Base-by-base conservation (phyloP, 2,113 vertebrate genomes). In the Lathamus discolor region DNA sequence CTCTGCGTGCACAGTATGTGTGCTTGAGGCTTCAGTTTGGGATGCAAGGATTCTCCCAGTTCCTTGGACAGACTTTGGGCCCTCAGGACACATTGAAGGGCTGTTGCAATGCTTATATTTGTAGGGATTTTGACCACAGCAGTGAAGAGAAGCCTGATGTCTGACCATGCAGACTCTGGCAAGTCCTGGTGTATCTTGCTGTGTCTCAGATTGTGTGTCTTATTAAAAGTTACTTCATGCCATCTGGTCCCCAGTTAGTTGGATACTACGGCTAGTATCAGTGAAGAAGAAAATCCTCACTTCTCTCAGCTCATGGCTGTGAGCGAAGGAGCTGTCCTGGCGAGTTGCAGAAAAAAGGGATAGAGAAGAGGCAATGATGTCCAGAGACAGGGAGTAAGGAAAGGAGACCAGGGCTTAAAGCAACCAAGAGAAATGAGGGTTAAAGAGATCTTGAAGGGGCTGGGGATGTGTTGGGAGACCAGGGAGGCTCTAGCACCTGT, bases 1-100 rank as follows among this genome's bases (percentile, higher is more conserved):
- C 55, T 29, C 41, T n/a, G 22, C 0, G 0, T 37, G 28, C 29
- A 9, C n/a, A 73, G 10, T 8, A 3, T 28, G 11, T 1, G 1
- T 59, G 48, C n/a, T 6, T 2, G 31, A 66, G 25, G 28, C 64
- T 79, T 72, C 72, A 20, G 23, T n/a, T 83, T 48, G 52, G 57
- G 39, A 68, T 79, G 20, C 3, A 10, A 29, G 13, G 28, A 48
- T 82, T 79, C 17, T 24, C 23, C 44, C 44, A 41, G 16, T 31
- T 83, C 22, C 35, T 31, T 31, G 6, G n/a, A 12, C 28, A 67
- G 31, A 44, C 8, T 82, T 43, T 12, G 27, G 31, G 13, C 15
- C 51, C 57, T 63, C 46, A 67, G 82, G 41, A 51, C 10, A 1
- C 15, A 19, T 52, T 67, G 31, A 24, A 49, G 43, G 41, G 66